These are phyloP conservation scores for Spinus olivaceus DNA, from an alignment of 2,797 vertebrate species.

Conservation along the genomic window DNA sequence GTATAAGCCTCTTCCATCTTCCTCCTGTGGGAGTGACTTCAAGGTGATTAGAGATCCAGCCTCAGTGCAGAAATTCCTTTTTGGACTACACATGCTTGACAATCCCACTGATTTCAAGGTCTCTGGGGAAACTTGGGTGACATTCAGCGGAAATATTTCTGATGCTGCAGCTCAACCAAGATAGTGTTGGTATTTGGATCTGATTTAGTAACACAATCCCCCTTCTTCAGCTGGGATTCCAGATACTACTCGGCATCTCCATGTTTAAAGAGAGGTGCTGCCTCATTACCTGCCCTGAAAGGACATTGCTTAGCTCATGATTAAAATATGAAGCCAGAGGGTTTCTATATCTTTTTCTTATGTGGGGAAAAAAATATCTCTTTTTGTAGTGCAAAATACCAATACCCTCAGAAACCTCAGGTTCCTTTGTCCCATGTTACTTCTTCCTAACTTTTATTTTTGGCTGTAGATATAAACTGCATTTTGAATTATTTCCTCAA, in stretches of 20 bases:
- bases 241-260: conserved; percentile 18
- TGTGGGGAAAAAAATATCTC: neutral
- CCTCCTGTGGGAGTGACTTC: neutral
- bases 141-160: conserved; percentile 8
- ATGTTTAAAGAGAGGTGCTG: neutral
- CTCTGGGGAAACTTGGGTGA: neutral
- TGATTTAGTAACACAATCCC: conserved; percentile 4
- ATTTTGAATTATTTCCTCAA: neutral
- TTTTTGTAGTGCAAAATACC: neutral
- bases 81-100: neutral
- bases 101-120: neutral
- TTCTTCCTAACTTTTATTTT: neutral
- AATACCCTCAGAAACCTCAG: neutral
- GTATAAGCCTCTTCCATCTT: neutral
- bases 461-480: neutral
- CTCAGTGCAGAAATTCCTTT: neutral
- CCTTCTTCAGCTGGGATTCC: neutral
- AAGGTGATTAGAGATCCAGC: neutral
- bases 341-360: neutral
- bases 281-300: neutral
- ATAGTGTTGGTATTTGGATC: neutral
- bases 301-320: neutral
- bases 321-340: neutral
- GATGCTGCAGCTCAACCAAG: neutral
- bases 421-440: neutral